Conservation (phyloP, 30 jellyfish, hydroid and myxozoan species). For the Mastigias papua region DNA sequence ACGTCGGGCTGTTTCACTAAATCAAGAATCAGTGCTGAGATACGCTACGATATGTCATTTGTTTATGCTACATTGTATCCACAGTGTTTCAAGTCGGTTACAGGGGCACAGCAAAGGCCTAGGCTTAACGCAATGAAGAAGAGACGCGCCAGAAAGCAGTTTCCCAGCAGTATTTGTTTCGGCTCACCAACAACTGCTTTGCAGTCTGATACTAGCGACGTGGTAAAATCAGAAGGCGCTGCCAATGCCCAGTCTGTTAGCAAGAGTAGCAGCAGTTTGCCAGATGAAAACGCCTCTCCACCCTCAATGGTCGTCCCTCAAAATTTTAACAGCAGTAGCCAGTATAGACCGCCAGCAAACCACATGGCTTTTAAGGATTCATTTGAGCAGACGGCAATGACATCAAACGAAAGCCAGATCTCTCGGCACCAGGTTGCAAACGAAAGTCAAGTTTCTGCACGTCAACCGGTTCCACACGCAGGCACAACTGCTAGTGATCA, state of each 20-base stretch:
- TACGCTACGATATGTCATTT: conserved; percentile 61
- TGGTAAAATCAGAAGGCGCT: not conserved
- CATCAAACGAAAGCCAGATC: not conserved
- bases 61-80: conserved; percentile 62
- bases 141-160: conserved; percentile 20
- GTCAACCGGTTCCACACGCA: not conserved
- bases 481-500: not conserved
- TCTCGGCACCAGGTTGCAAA: too few relatives aligned
- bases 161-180: not conserved
- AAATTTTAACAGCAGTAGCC: not conserved
- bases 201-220: not conserved
- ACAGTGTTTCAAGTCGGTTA: conserved; percentile 34
- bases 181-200: not conserved
- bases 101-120: not conserved
- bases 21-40: conserved; percentile 64
- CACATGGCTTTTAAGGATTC: not conserved
- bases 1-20: conserved; percentile 68
- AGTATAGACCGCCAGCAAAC: not conserved
- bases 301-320: conserved; percentile 11
- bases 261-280: not conserved
- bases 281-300: not conserved
- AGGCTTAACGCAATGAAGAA: conserved; percentile 9
- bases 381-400: not conserved
- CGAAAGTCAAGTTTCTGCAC: not conserved
- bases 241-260: not conserved